Evolutionary conservation across 2,888 invertebrate genomes (phyloP).

Genomic region (Calliphora vomitoria): DNA sequence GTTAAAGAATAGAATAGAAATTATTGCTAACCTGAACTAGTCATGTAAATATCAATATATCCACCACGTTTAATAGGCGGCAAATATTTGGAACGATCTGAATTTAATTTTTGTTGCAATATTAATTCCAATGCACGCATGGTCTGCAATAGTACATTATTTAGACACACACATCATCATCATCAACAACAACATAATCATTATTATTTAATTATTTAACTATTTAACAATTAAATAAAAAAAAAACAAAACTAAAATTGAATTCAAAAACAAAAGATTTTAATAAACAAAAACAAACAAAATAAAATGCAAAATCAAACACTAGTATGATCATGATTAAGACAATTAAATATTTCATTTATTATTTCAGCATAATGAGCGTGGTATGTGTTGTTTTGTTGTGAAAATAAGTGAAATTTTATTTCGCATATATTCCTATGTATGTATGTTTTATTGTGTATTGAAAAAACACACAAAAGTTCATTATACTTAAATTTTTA

Average conservation of each 20-base stretch:
- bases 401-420: conserved; percentile 39
- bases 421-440: conserved; percentile 7
- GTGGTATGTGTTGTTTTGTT: neutral
- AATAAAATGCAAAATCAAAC: conserved; percentile 29
- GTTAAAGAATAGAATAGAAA: conserved; percentile 35
- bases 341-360: conserved; percentile 2
- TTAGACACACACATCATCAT: conserved; percentile 60
- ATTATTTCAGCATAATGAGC: neutral
- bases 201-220: conserved; percentile 27
- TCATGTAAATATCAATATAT: conserved; percentile 93
- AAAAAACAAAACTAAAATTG: conserved; percentile 21
- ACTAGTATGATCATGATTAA: conserved; percentile 8
- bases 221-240: conserved; percentile 41
- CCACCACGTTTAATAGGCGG: conserved; percentile 93
- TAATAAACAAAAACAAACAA: conserved; percentile 2
- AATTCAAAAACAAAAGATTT: conserved; percentile 24
- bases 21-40: conserved; percentile 91
- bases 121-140: conserved; percentile 91
- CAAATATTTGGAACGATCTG: conserved; percentile 91
- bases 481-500: conserved; percentile 38
- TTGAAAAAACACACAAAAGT: conserved; percentile 7
- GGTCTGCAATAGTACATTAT: conserved; percentile 84
- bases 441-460: neutral
- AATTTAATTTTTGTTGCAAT: conserved; percentile 89
- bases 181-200: conserved; percentile 39